Evolutionary conservation across 2,888 invertebrate species (phyloP), one percentile per base, ranked within the genome.

Genomic region (Caenorhabditis drosophilae): DNA sequence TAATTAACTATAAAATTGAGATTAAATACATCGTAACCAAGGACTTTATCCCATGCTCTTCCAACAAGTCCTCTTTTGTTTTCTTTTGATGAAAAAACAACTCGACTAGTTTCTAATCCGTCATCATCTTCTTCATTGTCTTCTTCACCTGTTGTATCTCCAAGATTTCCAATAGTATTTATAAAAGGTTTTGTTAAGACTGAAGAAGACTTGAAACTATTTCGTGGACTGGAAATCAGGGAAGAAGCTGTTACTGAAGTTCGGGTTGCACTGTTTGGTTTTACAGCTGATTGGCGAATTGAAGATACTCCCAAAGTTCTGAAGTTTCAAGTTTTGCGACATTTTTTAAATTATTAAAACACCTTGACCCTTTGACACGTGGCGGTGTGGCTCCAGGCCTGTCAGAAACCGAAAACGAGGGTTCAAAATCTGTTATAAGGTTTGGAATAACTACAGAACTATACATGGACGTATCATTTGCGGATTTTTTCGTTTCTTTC

Each of bases 311-410:
- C n/a, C n/a, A n/a, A n/a, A n/a, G n/a, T n/a, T n/a, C n/a, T n/a
- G n/a, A n/a, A n/a, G n/a, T n/a, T n/a, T n/a, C n/a, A n/a, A n/a
- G n/a, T n/a, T n/a, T n/a, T n/a, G n/a, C n/a, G n/a, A n/a, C n/a
- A n/a, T n/a, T n/a, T n/a, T n/a, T n/a, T n/a, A n/a, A n/a, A n/a
- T n/a, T n/a, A n/a, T n/a, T n/a, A n/a, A n/a, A n/a, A n/a, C n/a
- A n/a, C n/a, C 16, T 15, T 11, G 16, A 3, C 3, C 16, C 25
- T 16, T 41, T 34, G 2, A 41, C 60, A 35, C 68, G 41, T 16
- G 68, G 68, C 12, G 68, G 68, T 1, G 68, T 68, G 9, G 60
- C 63, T 4, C 68, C 68, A 1, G 68, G 68, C 4, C 64, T 59
- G 47, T 68, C 68, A 12, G 56, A 42, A 1, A 47, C 59, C 4